Evolutionary conservation across 1,140 invertebrate species (phyloP).

Genomic region (Neotoxoptera formosana): DNA sequence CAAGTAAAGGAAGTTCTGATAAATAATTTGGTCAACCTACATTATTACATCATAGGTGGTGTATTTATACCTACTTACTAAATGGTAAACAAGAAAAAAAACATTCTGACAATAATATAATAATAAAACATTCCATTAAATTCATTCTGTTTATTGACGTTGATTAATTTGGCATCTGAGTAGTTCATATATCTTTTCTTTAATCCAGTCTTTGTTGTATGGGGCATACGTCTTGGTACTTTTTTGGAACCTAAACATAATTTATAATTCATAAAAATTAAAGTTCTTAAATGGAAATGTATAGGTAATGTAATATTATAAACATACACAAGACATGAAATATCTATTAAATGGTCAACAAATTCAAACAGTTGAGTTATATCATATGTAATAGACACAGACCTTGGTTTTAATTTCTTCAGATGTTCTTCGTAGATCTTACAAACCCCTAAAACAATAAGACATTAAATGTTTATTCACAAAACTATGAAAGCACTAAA

Average conservation of each 20-base stretch:
- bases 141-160: conserved; percentile 55
- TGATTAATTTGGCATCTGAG: conserved; percentile 83
- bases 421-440: conserved; percentile 96
- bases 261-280: conserved; percentile 8
- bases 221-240: conserved; percentile 96
- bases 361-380: conserved; percentile 98
- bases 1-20: not conserved
- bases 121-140: not conserved
- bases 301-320: not conserved
- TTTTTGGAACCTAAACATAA: conserved; percentile 78
- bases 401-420: conserved; percentile 91
- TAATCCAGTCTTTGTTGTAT: conserved; percentile 99
- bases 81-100: conserved; percentile 14
- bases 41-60: not conserved
- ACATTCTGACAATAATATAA: conserved; percentile 34
- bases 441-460: conserved; percentile 72
- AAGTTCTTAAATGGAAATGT: not conserved
- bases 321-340: conserved; percentile 89
- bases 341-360: conserved; percentile 92
- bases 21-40: not conserved
- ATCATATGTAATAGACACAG: conserved; percentile 96
- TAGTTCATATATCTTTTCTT: conserved; percentile 97
- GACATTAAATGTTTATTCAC: not conserved
- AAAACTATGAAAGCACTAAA: not conserved
- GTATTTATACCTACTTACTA: not conserved